phyloP scores from a whole-genome alignment of 1,140 invertebrate genomes.

The Lineus longissimus region DNA sequence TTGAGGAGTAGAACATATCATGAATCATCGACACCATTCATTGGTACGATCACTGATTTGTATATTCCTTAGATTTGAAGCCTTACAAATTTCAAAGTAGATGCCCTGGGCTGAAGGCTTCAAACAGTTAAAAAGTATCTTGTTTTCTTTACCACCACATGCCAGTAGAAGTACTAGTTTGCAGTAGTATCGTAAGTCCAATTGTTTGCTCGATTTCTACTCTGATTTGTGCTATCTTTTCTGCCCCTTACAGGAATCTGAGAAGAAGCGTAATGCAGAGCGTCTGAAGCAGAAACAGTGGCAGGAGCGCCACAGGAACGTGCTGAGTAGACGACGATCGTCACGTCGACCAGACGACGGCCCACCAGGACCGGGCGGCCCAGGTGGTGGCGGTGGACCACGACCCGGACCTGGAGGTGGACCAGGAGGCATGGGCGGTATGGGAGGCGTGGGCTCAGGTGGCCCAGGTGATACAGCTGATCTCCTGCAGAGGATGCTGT shows the following conservation, averaged over 20 bases:
- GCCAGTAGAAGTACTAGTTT: too few relatives aligned
- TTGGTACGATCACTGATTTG: too few relatives aligned
- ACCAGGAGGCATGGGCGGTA: too few relatives aligned
- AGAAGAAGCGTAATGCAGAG: conserved; percentile 47
- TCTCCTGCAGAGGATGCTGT: neutral
- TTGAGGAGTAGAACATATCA: too few relatives aligned
- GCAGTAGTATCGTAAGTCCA: too few relatives aligned
- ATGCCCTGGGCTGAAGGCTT: neutral
- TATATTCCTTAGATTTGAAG: too few relatives aligned
- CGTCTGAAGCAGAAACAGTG: conserved; percentile 45
- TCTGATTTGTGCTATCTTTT: too few relatives aligned
- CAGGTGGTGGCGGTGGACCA: neutral
- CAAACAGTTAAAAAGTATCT: too few relatives aligned
- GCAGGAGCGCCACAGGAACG: conserved; percentile 44
- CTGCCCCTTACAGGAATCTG: conserved; percentile 34
- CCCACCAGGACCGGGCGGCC: neutral
- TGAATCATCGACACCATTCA: too few relatives aligned
- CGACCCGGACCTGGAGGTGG: too few relatives aligned
- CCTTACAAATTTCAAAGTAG: neutral
- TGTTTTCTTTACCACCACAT: too few relatives aligned
- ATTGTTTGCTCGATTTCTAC: too few relatives aligned
- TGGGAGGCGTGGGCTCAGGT: neutral
- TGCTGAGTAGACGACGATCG: neutral
- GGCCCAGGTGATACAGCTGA: neutral
- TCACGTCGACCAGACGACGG: neutral